Evolutionary conservation across 2,113 vertebrate genomes (phyloP), one percentile per base, ranked within the genome.

Genomic region (Plecturocebus donacophilus): DNA sequence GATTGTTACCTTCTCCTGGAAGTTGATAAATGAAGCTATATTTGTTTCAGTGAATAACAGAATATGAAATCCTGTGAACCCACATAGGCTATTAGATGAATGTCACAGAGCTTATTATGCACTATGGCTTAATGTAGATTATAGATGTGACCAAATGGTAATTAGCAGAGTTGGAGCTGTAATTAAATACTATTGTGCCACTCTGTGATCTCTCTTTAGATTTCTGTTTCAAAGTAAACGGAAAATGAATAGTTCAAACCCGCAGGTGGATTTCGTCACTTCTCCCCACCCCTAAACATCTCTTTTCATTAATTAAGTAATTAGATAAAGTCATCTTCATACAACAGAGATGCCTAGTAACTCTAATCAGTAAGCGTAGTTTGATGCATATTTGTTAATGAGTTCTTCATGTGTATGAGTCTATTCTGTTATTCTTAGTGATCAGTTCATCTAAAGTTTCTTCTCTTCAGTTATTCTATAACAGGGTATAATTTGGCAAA

Each of bases 121-220:
- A 91, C 92, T 88, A 11, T 97, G 97, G 98, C 93, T 95, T 98
- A 97, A 97, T 98, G 97, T 98, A 98, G 97, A 99, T 99, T 98
- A 98, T 95, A 80, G 96, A 98, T 98, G 97, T 97, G 97, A 98
- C 98, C 97, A 76, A 97, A 98, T 66, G 61, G 97, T 99, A 98
- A 98, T 99, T 98, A 98, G 97, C 97, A 92, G 98, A 98, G 97
- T 97, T 97, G 97, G 96, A 98, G 87, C 97, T 97, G 96, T 99
- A 98, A 98, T 99, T 98, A 98, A 98, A 98, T 19, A 73, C 95
- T 98, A 95, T 98, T 98, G 95, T 96, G 97, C 90, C 98, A 97
- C 6, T 0, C 96, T 92, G 87, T 96, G 98, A 97, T 98, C 87
- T 87, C 91, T 93, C 95, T 76, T 89, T 91, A 89, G 52, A 91